Evolutionary conservation across 2,113 vertebrate genomes (phyloP), one percentile per base, ranked within the genome.

Genomic region (Mandrillus leucophaeus): DNA sequence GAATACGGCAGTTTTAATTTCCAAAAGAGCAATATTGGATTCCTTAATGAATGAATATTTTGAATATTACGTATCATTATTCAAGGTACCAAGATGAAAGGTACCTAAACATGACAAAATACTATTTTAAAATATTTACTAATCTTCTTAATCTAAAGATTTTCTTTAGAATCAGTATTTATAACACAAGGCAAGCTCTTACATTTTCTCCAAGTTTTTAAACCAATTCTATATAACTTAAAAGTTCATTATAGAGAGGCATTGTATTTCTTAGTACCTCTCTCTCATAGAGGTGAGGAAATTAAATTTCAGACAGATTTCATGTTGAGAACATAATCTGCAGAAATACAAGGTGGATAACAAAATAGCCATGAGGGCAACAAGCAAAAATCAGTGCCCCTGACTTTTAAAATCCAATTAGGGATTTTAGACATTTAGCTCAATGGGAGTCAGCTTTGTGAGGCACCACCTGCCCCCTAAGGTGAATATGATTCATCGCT

Each of bases 31-130:
- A 90, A 84, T 27, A 59, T 52, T 88, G 9, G 14, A 57, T 76
- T 95, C 18, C 23, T 92, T 78, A 87, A 75, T 85, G n/a, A 95
- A 48, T 14, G 88, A 88, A 52, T 55, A 81, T 52, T 85, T 85
- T 95, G 2, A 48, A 5, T 48, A 48, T 78, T 3, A 38, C 78
- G 72, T 87, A 50, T 75, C 4, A 72, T 79, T n/a, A 86, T 64
- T 92, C 66, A 93, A 70, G 82, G 83, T 30, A 66, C 3, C 35
- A 88, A 76, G 57, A 91, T 13, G 76, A 92, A 68, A 0, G 23
- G 14, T 82, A 84, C 35, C 32, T 75, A 23, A 88, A 82, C 27
- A 40, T 64, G 45, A 59, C 6, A 88, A 64, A 64, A 14, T 14
- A 27, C 12, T 64, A 32, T 96, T 88, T 68, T 70, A 30, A 43